Evolutionary conservation across 2,797 vertebrate genomes (phyloP).

Genomic region (Mus minutoides): DNA sequence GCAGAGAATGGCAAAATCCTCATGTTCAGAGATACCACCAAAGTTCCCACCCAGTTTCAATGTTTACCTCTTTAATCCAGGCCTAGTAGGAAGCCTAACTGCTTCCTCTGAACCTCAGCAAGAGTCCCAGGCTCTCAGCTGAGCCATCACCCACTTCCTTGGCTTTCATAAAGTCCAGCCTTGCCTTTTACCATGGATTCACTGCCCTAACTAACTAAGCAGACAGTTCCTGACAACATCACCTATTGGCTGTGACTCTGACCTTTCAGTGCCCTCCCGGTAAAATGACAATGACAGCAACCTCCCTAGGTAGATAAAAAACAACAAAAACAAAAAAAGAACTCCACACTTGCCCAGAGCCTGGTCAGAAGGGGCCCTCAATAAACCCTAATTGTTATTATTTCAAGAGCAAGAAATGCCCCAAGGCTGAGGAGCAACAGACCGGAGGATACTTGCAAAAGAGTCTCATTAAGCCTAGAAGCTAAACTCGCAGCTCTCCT

Average conservation of each 20-base stretch:
- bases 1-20: neutral
- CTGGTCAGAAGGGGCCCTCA: neutral
- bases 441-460: neutral
- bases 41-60: neutral
- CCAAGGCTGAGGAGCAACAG: slow-evolving; percentile 1
- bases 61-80: neutral
- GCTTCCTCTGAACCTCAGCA: slow-evolving; percentile 12
- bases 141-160: neutral
- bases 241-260: neutral
- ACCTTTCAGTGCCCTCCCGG: slow-evolving; percentile 51
- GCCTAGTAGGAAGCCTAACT: neutral
- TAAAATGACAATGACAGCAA: slow-evolving; percentile 14
- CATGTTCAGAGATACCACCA: neutral
- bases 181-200: neutral
- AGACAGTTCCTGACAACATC: neutral
- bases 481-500: slow-evolving; percentile 24
- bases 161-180: neutral
- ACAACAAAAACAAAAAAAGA: neutral
- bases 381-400: slow-evolving; percentile 53
- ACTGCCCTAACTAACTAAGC: neutral
- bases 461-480: neutral
- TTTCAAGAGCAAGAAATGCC: slow-evolving; percentile 13
- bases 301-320: slow-evolving; percentile 27
- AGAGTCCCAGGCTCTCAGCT: neutral
- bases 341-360: neutral